Conservation (phyloP, 2,888 invertebrate species). For the Nephrotoma flavescens region DNA sequence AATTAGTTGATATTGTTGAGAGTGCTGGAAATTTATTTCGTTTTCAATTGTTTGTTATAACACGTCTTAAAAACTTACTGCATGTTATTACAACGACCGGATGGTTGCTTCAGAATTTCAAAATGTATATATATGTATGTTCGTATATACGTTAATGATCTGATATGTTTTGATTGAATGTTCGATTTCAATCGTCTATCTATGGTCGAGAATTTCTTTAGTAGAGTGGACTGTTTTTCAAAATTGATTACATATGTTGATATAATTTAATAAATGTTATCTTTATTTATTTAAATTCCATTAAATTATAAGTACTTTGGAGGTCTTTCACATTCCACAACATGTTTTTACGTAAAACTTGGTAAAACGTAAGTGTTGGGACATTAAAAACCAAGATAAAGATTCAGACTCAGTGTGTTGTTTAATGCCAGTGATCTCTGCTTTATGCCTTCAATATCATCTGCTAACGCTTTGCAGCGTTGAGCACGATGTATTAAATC, state of each 20-base stretch:
- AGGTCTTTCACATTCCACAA: not conserved
- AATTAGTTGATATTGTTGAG: not conserved
- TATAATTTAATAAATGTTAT: not conserved
- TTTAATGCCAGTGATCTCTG: no score
- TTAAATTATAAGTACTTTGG: not conserved
- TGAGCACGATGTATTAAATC: no score
- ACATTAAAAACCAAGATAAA: no score
- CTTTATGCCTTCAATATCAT: no score
- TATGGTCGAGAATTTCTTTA: not conserved
- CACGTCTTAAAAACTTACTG: not conserved
- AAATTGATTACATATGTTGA: not conserved
- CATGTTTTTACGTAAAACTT: no score
- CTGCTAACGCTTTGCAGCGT: no score
- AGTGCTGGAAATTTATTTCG: not conserved
- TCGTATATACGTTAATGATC: not conserved
- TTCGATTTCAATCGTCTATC: not conserved
- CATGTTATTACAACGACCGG: not conserved
- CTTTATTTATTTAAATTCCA: not conserved
- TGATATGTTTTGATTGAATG: not conserved
- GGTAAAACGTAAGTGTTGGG: no score
- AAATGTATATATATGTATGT: not conserved
- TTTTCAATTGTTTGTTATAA: not conserved
- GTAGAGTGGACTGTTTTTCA: not conserved
- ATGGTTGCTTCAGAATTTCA: not conserved
- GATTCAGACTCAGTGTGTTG: no score